These are phyloP conservation scores for Toxotes jaculatrix DNA, from an alignment of 2,113 vertebrate species.

Conservation along the genomic window DNA sequence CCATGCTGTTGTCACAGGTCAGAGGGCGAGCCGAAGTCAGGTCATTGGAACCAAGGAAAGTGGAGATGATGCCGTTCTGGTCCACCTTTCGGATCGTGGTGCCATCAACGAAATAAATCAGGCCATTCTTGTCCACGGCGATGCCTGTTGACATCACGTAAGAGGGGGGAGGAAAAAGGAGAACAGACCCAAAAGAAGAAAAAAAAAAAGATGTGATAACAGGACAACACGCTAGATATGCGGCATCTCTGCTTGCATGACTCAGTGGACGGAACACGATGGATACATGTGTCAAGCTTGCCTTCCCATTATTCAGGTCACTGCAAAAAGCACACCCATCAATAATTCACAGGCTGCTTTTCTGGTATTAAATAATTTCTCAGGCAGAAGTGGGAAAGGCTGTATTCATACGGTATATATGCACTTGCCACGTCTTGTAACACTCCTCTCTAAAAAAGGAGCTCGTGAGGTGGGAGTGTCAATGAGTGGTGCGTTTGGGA, in stretches of 20 bases:
- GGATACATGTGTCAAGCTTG: conserved; percentile 85
- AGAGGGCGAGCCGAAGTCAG: conserved; percentile 95
- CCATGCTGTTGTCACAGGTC: conserved; percentile 97
- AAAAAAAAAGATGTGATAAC: conserved; percentile 40
- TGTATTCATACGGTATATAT: conserved; percentile 74
- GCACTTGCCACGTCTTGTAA: conserved; percentile 59
- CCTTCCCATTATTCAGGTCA: conserved; percentile 87
- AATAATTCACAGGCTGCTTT: conserved; percentile 84
- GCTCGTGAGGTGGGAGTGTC: conserved; percentile 49
- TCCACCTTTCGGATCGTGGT: conserved; percentile 98
- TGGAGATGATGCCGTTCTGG: conserved; percentile 96
- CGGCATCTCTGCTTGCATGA: conserved; percentile 68
- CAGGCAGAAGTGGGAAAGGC: conserved; percentile 82
- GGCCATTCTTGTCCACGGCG: conserved; percentile 93
- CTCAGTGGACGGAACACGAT: conserved; percentile 78
- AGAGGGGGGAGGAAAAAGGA: conserved; percentile 8
- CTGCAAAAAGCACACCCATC: conserved; percentile 84
- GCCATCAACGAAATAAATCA: conserved; percentile 98
- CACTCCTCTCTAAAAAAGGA: conserved; percentile 19
- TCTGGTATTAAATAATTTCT: conserved; percentile 84
- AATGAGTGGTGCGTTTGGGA: conserved; percentile 51
- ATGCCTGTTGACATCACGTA: conserved; percentile 86
- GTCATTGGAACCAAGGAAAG: conserved; percentile 96
- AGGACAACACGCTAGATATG: conserved; percentile 58
- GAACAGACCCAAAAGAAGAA: not conserved